Evolutionary conservation across 2,888 invertebrate species (phyloP).

Genomic region (Drosophila anceps): DNA sequence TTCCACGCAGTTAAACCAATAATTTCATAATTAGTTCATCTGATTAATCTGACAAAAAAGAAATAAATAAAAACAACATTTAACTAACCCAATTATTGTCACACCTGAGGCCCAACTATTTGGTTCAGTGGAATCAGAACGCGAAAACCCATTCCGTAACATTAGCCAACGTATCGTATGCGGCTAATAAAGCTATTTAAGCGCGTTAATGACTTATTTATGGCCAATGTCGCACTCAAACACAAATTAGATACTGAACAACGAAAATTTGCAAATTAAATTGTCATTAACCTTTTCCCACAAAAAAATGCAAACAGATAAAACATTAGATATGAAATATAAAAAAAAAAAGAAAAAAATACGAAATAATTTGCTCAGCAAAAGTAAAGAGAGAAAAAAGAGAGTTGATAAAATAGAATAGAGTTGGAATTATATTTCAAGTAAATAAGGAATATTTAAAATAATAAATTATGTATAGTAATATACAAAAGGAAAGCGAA

Average conservation of each 20-base stretch:
- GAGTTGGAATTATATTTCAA: neutral
- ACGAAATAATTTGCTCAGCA: neutral
- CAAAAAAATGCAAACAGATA: constrained; percentile 4
- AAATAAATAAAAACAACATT: neutral
- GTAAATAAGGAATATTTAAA: no score
- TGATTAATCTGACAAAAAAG: neutral
- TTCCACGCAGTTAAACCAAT: neutral
- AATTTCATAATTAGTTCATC: neutral
- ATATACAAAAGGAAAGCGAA: no score
- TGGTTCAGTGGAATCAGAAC: constrained; percentile 19
- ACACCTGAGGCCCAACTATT: constrained; percentile 18
- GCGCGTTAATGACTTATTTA: constrained; percentile 78
- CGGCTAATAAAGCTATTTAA: constrained; percentile 74
- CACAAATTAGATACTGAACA: constrained; percentile 42
- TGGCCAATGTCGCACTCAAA: constrained; percentile 42
- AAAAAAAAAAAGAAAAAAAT: constrained; percentile 21
- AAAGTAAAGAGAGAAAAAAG: neutral
- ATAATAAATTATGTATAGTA: no score
- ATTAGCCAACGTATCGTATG: constrained; percentile 52
- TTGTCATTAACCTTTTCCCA: constrained; percentile 59
- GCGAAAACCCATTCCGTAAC: neutral
- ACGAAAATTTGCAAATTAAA: constrained; percentile 70
- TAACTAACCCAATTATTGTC: constrained; percentile 33
- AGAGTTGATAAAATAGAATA: neutral
- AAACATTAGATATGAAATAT: constrained; percentile 6